A percentile compares a stretch with the other conserved stretches of the same genome.
phyloP scores from a whole-genome alignment of 2,797 vertebrate species.

The Gymnocypris eckloni region DNA sequence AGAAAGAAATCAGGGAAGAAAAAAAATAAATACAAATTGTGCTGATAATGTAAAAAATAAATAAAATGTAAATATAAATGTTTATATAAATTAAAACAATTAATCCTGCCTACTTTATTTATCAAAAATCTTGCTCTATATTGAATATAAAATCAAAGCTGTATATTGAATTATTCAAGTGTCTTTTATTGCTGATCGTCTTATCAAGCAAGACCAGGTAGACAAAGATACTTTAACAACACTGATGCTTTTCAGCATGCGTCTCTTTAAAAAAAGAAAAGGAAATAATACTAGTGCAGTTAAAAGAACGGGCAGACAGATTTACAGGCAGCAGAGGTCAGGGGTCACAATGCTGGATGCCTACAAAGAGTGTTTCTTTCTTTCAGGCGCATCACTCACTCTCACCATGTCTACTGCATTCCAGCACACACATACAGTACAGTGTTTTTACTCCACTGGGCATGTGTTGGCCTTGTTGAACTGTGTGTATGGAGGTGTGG shows the following conservation, averaged over 20 bases:
- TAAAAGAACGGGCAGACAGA: slow-evolving; percentile 75
- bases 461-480: neutral
- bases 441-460: slow-evolving; percentile 51
- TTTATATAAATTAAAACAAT: no score
- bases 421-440: slow-evolving; percentile 67
- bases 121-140: no score
- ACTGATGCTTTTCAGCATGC: slow-evolving; percentile 5
- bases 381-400: slow-evolving; percentile 69
- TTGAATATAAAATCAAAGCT: no score
- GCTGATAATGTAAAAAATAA: no score
- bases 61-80: no score
- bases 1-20: no score
- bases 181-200: neutral
- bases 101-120: no score
- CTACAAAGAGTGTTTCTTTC: slow-evolving; percentile 79
- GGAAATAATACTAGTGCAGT: slow-evolving; percentile 53
- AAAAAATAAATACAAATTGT: no score
- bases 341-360: slow-evolving; percentile 77
- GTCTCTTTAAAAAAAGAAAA: slow-evolving; percentile 6
- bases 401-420: slow-evolving; percentile 77
- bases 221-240: neutral
- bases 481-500: neutral
- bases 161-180: no score
- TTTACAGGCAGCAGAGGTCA: slow-evolving; percentile 81
- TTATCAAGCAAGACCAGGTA: neutral